A percentile compares a stretch with the other conserved stretches of the same genome.
Evolutionary conservation across 2,797 vertebrate genomes (phyloP).

Genomic region (Chromis chromis): DNA sequence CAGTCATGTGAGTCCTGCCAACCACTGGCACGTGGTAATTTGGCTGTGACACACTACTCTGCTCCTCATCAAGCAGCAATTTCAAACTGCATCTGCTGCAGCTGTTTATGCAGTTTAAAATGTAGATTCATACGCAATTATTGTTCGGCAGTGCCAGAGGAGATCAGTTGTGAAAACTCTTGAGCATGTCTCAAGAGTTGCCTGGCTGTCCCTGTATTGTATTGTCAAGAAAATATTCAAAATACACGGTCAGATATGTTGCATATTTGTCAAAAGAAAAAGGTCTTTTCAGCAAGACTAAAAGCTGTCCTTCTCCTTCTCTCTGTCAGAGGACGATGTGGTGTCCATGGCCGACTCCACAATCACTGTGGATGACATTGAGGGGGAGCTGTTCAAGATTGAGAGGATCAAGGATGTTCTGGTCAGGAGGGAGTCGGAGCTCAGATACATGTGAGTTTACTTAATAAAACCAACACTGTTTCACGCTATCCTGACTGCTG

Average conservation of each 20-base stretch:
- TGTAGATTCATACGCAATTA: conserved; percentile 35
- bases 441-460: conserved; percentile 91
- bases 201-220: background rate
- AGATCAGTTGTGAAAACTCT: background rate
- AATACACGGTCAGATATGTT: background rate
- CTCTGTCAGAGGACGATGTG: conserved; percentile 78
- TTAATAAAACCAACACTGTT: background rate
- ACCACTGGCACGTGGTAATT: conserved; percentile 45
- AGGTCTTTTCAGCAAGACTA: background rate
- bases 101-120: conserved; percentile 46
- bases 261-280: background rate
- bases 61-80: conserved; percentile 36
- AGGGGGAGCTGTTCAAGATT: conserved; percentile 91
- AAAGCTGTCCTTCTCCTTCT: background rate
- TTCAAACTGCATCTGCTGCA: conserved; percentile 45
- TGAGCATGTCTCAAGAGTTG: background rate
- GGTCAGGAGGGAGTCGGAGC: conserved; percentile 92
- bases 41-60: conserved; percentile 32
- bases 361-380: conserved; percentile 88
- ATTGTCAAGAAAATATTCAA: background rate
- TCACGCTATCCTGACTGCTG: background rate
- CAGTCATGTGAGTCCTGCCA: conserved; percentile 22
- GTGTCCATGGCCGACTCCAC: conserved; percentile 93
- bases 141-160: conserved; percentile 20
- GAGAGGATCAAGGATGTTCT: conserved; percentile 90